Evolutionary conservation across 2,113 vertebrate genomes (phyloP).

Genomic region (Lepus americanus): DNA sequence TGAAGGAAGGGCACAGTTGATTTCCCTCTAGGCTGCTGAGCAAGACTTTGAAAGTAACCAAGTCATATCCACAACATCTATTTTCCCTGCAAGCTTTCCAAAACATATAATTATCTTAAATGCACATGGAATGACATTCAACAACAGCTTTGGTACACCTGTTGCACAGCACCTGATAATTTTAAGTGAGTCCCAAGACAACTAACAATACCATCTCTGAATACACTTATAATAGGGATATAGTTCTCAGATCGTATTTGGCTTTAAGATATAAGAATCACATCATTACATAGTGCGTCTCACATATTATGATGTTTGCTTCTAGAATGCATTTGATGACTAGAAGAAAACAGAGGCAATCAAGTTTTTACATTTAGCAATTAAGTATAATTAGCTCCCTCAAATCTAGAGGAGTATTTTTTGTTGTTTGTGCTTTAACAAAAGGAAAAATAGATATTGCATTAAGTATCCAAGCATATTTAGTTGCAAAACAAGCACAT

Average conservation of each 20-base stretch:
- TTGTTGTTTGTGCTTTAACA: neutral
- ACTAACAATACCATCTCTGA: neutral
- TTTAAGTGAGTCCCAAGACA: slow-evolving; percentile 39
- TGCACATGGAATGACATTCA: neutral
- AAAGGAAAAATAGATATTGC: slow-evolving; percentile 2
- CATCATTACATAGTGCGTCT: slow-evolving; percentile 19
- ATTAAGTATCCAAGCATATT: slow-evolving; percentile 43
- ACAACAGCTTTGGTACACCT: neutral
- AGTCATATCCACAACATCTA: neutral
- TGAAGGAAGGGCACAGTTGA: neutral
- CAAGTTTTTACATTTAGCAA: slow-evolving; percentile 27
- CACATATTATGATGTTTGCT: slow-evolving; percentile 32
- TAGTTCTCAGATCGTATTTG: slow-evolving; percentile 27
- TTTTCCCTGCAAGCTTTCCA: slow-evolving; percentile 52
- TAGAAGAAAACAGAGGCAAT: slow-evolving; percentile 58
- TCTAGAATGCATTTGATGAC: slow-evolving; percentile 31
- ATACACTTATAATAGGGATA: slow-evolving; percentile 26
- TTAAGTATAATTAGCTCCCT: slow-evolving; percentile 42
- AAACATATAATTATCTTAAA: slow-evolving; percentile 7
- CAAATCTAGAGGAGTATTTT: neutral
- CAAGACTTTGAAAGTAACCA: neutral
- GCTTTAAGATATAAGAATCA: slow-evolving; percentile 14
- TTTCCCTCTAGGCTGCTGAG: neutral
- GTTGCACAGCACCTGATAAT: neutral
- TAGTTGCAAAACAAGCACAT: slow-evolving; percentile 43